Percentiles rank a stretch among this genome's conserved stretches.
Conservation (phyloP, 2,797 vertebrate species). For the Acrossocheilus wenchowensis region DNA sequence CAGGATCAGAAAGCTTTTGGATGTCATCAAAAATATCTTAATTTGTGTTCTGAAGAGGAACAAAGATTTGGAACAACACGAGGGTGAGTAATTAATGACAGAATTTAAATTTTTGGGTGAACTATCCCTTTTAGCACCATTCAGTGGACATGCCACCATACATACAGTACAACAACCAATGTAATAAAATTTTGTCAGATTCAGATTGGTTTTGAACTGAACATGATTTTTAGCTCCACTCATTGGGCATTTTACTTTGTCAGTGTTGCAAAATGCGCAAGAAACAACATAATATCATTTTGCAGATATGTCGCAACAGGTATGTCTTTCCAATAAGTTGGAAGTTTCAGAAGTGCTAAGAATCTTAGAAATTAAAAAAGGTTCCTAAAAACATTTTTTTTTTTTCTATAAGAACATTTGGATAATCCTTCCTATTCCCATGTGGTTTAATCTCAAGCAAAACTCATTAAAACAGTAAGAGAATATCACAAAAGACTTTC, state of each 20-base stretch:
- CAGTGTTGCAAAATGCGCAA: background rate
- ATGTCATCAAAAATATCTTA: no score
- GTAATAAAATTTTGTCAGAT: background rate
- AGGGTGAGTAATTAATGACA: no score
- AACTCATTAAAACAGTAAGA: slow-evolving; percentile 82
- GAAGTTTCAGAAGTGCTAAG: background rate
- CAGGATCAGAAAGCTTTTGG: no score
- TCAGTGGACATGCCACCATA: background rate
- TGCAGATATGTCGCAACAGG: background rate
- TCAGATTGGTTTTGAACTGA: background rate
- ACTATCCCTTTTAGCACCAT: background rate
- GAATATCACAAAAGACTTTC: slow-evolving; percentile 82
- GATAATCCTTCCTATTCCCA: slow-evolving; percentile 78
- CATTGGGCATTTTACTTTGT: background rate
- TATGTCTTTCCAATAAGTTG: background rate
- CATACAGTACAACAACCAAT: background rate
- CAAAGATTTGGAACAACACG: no score
- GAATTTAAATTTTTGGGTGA: no score
- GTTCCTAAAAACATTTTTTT: slow-evolving; percentile 65
- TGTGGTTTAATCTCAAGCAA: slow-evolving; percentile 81
- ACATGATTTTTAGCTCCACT: background rate
- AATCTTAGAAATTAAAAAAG: slow-evolving; percentile 26
- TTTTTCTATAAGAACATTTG: slow-evolving; percentile 74
- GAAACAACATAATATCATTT: background rate
- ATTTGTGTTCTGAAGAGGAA: no score